phyloP scores from a whole-genome alignment of 30 jellyfish, hydroid and myxozoan genomes.

The Cassiopea xamachana region DNA sequence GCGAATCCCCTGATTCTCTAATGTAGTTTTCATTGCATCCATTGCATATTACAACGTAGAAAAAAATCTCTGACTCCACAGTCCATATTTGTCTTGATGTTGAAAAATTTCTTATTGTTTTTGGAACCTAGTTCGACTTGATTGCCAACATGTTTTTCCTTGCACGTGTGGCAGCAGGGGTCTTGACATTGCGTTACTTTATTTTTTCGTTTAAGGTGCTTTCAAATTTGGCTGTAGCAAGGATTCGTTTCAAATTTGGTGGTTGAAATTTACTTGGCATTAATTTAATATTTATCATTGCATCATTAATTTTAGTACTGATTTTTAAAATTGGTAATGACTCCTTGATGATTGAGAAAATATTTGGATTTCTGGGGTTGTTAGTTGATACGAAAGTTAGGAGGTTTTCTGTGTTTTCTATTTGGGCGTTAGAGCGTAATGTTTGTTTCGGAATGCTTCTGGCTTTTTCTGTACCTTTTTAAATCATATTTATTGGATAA shows the following conservation, averaged over 20 bases:
- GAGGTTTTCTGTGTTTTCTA: background rate
- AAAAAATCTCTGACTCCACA: background rate
- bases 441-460: constrained; percentile 1
- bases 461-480: background rate
- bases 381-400: constrained; percentile 19
- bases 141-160: background rate
- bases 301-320: constrained; percentile 11
- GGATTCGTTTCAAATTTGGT: constrained; percentile 22
- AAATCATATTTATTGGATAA: too few relatives aligned
- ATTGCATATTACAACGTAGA: background rate
- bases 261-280: constrained; percentile 44
- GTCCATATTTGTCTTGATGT: background rate
- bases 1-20: background rate
- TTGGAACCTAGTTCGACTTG: background rate
- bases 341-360: constrained; percentile 5
- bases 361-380: constrained; percentile 45
- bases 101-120: background rate
- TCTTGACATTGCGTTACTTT: background rate
- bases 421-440: background rate
- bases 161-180: constrained; percentile 14
- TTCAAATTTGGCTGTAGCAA: constrained; percentile 36
- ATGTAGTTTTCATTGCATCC: background rate
- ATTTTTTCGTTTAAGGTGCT: background rate
- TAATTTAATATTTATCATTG: background rate
- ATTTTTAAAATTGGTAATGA: constrained; percentile 21